These are phyloP conservation scores for Semicossyphus pulcher DNA, from an alignment of 2,113 vertebrate species.

Conservation along the genomic window DNA sequence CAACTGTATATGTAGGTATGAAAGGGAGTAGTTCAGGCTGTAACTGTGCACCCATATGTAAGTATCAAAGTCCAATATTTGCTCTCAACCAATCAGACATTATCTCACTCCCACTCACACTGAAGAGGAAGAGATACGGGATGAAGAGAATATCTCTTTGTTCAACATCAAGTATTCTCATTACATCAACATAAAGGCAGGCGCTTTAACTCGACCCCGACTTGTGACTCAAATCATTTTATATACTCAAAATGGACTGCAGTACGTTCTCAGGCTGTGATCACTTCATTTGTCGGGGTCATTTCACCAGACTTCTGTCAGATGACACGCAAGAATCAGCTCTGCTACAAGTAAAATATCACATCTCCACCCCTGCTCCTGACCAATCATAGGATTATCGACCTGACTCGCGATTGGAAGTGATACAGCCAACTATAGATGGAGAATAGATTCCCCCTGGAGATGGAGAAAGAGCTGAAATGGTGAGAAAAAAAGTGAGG, in stretches of 20 bases:
- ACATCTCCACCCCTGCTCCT: constrained; percentile 20
- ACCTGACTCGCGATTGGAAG: constrained; percentile 22
- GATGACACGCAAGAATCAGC: neutral
- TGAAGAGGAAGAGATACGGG: neutral
- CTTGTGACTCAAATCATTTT: neutral
- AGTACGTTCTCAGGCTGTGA: neutral
- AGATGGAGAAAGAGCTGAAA: constrained; percentile 35
- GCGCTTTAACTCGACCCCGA: neutral
- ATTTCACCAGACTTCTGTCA: constrained; percentile 1
- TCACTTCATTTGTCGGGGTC: neutral
- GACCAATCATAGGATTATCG: constrained; percentile 28
- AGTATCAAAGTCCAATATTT: no score
- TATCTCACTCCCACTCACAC: no score
- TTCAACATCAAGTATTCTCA: neutral
- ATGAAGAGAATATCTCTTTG: no score
- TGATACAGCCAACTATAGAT: constrained; percentile 18
- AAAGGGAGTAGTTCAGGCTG: no score
- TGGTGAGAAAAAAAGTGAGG: constrained; percentile 1
- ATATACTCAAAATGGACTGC: neutral
- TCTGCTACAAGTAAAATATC: constrained; percentile 5
- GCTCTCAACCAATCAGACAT: no score
- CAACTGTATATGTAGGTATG: no score
- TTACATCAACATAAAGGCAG: constrained; percentile 1
- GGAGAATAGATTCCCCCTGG: constrained; percentile 35
- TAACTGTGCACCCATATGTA: no score